Base-by-base conservation (phyloP, 2,113 vertebrate genomes). In the Limnothrissa miodon region DNA sequence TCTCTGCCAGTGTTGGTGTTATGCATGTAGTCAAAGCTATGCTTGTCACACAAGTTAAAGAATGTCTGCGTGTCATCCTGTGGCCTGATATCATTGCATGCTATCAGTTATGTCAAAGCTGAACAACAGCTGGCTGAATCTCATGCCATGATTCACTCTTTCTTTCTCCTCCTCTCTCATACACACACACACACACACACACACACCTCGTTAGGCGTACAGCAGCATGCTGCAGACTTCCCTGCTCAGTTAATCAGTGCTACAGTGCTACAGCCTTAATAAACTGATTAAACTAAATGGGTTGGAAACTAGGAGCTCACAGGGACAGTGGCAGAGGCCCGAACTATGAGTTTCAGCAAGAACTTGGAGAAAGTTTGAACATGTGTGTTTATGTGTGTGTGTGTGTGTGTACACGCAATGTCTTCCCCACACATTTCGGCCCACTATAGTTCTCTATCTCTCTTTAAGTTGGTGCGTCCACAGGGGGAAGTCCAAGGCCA, bases 251-350 rank as follows among this genome's bases (percentile, higher is more conserved):
- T 74, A 74, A 74, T 74, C 29, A 74, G 66, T 1, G 66, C 29
- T 74, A 74, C 66, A 17, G 66, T 39, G n/a, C n/a, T 15, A 33
- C 66, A 36, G 66, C 17, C 10, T 74, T 74, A 74, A 36, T 74
- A 29, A 74, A 74, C 66, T 74, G 66, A 74, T 74, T 74, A 36
- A 74, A 74, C 66, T 74, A 74, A 74, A 74, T 74, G 66, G 17
- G 66, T 74, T 74, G 66, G 66, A 74, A 74, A 74, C 66, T 13
- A 5, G 25, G 11, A 39, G 66, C 66, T 74, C 29, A 15, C 1
- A 36, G 66, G 33, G 29, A 74, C 17, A 33, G 15, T 5, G 10
- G 29, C 66, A 36, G 33, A 74, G 66, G 36, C 25, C 33, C 36
- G 66, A 74, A 39, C 36, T 36, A 74, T 33, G n/a, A n/a, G n/a